phyloP scores from a whole-genome alignment of 2,797 vertebrate genomes.

The Acanthurus tractus region DNA sequence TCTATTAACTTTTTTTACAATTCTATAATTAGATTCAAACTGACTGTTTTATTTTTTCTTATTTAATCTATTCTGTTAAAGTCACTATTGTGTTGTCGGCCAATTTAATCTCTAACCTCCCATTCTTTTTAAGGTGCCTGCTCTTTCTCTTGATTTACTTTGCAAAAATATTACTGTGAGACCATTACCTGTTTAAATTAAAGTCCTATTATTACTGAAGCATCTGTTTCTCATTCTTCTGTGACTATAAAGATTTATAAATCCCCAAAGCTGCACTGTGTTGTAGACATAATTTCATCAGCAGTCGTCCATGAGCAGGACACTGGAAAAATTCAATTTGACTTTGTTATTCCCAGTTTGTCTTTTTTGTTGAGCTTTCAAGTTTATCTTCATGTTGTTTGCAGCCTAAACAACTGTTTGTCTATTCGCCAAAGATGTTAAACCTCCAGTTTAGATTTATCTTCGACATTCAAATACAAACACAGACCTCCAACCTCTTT shows the following conservation, averaged over 20 bases:
- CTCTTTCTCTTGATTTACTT: not conserved
- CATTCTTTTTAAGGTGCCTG: not conserved
- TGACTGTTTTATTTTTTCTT: not conserved
- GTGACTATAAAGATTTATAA: not conserved
- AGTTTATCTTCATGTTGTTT: not conserved
- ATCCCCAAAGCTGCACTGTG: not conserved
- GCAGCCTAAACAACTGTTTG: not conserved
- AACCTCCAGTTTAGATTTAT: not conserved
- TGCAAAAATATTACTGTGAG: not conserved
- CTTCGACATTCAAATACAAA: not conserved
- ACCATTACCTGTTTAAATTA: not conserved
- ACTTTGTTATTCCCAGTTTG: not conserved
- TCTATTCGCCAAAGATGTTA: not conserved
- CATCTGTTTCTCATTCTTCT: not conserved
- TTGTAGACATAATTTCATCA: not conserved
- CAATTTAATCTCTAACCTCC: constrained; percentile 1
- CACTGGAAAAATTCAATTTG: not conserved
- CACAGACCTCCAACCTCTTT: not conserved
- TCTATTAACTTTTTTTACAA: constrained; percentile 14
- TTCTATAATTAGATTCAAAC: constrained; percentile 2
- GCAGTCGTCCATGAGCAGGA: not conserved
- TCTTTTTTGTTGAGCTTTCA: not conserved
- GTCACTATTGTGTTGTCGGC: not conserved
- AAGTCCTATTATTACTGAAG: not conserved
- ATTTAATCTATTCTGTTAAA: not conserved